Conservation (phyloP, 2,113 vertebrate species). For the Sakesphorus luctuosus region DNA sequence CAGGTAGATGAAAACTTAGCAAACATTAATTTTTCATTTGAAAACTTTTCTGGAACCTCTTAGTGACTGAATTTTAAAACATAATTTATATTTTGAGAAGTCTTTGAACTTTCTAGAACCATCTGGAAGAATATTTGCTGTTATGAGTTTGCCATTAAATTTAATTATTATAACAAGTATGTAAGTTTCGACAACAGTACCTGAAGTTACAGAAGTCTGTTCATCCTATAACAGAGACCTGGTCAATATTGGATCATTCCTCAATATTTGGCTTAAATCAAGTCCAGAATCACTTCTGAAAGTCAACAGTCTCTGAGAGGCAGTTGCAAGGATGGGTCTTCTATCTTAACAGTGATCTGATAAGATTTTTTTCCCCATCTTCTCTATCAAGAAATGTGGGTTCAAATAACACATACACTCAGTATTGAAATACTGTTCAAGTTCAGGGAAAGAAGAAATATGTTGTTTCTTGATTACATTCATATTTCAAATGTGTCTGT, state of each 20-base stretch:
- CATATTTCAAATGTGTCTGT: not conserved
- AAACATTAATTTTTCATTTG: not conserved
- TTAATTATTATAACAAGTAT: not conserved
- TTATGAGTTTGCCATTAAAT: not conserved
- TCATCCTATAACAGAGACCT: not conserved
- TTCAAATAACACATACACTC: accelerated
- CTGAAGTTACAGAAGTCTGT: not conserved
- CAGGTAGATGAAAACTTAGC: not conserved
- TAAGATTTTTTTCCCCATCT: not conserved
- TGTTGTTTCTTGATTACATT: not conserved
- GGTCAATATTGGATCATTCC: not conserved
- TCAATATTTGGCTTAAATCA: not conserved
- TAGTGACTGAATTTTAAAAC: not conserved
- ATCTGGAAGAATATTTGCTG: not conserved
- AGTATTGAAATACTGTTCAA: not conserved
- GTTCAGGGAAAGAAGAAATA: not conserved
- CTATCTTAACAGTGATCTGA: not conserved
- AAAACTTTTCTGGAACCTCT: not conserved
- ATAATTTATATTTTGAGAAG: not conserved
- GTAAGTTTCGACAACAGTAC: not conserved
- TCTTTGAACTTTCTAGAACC: not conserved
- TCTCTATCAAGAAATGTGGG: not conserved
- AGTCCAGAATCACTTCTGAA: not conserved
- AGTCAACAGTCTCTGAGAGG: not conserved
- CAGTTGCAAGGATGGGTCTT: not conserved